Conservation (phyloP, 2,113 vertebrate genomes). For the Mastomys natalensis region DNA sequence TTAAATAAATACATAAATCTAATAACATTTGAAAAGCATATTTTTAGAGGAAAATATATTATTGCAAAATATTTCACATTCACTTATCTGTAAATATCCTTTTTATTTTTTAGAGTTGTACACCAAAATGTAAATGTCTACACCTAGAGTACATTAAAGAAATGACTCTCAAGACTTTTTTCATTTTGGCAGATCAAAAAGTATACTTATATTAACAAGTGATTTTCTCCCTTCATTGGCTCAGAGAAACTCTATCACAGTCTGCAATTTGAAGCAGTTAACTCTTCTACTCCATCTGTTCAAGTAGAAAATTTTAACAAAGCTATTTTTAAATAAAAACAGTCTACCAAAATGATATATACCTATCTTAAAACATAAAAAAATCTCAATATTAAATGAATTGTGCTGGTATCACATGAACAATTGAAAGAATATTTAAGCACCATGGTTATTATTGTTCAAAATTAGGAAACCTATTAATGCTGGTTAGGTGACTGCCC, state of each 20-base stretch:
- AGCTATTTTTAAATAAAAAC: conserved; percentile 38
- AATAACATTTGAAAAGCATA: neutral
- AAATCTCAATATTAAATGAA: neutral
- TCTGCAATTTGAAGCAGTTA: conserved; percentile 43
- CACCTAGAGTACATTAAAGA: neutral
- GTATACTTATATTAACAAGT: neutral
- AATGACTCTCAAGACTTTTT: neutral
- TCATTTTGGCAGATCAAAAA: neutral
- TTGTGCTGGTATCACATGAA: neutral
- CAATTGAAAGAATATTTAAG: neutral
- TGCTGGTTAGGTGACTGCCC: neutral
- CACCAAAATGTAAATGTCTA: neutral
- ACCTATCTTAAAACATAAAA: conserved; percentile 40
- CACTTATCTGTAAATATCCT: neutral
- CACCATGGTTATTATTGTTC: neutral
- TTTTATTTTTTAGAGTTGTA: neutral
- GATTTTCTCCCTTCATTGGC: neutral
- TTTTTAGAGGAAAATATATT: neutral
- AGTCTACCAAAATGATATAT: conserved; percentile 21
- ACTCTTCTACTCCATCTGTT: neutral
- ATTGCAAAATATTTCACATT: neutral
- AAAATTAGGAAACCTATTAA: neutral
- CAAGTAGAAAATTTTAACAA: conserved; percentile 27
- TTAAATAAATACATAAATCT: neutral
- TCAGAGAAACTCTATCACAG: neutral